Conservation (phyloP, 2,797 vertebrate genomes). For the Galaxias olidus region DNA sequence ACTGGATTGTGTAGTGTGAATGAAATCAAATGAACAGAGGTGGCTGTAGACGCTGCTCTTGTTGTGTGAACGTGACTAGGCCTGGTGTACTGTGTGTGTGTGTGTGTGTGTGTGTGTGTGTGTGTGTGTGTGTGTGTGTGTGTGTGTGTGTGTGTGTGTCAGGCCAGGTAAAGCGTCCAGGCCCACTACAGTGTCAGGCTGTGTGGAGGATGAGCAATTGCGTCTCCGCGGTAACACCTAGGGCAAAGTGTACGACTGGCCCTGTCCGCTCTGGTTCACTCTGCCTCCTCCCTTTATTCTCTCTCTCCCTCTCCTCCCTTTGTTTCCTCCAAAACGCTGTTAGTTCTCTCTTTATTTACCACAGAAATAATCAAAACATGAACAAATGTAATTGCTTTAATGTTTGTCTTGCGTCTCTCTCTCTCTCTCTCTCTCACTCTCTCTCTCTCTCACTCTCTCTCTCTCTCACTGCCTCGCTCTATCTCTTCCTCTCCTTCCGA, state of each 20-base stretch:
- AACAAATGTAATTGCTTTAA: too few relatives aligned
- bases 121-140: conserved; percentile 5
- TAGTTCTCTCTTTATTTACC: background rate
- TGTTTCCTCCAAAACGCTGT: too few relatives aligned
- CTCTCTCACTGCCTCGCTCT: background rate
- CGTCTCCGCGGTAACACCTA: conserved; percentile 15
- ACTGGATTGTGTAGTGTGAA: too few relatives aligned
- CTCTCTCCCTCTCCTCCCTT: background rate
- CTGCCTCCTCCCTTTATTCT: background rate
- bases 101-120: conserved; percentile 10
- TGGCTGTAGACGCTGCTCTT: too few relatives aligned
- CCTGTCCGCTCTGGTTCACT: background rate
- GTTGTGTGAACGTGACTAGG: too few relatives aligned
- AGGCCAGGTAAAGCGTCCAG: conserved; percentile 12
- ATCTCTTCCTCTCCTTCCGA: conserved; percentile 6
- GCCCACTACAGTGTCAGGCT: conserved; percentile 6
- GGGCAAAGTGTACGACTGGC: background rate
- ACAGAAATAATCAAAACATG: background rate
- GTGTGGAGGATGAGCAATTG: conserved; percentile 8
- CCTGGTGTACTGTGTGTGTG: background rate
- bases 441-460: background rate
- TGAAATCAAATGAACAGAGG: too few relatives aligned
- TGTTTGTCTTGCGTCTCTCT: conserved; percentile 4
- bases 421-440: background rate
- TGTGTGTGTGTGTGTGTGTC: background rate